Percentiles rank a stretch among this genome's conserved stretches.
These are phyloP conservation scores for Stratiolaelaps scimitus DNA, from an alignment of 1,140 invertebrate genomes.

Conservation along the genomic window DNA sequence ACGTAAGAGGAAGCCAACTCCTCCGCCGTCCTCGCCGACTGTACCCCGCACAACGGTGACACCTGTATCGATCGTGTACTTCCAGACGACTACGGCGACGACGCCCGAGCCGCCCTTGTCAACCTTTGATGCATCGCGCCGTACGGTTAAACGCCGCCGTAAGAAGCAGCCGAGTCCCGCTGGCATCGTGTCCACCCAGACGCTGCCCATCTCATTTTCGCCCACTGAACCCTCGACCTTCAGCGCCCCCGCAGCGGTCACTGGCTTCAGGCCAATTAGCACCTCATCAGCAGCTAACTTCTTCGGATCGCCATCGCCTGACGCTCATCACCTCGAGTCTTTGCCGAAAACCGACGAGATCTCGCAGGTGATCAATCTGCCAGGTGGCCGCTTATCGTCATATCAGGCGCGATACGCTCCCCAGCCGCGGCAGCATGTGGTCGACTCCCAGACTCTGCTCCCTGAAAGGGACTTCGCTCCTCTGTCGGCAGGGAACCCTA, in stretches of 20 bases:
- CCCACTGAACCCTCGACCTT: slow-evolving; percentile 24
- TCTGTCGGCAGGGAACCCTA: background rate
- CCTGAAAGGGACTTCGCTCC: background rate
- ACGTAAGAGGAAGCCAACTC: slow-evolving; percentile 22
- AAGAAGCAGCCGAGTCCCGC: background rate
- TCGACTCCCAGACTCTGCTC: background rate
- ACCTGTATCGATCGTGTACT: slow-evolving; percentile 12
- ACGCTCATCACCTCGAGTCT: background rate
- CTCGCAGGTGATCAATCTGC: slow-evolving; percentile 10
- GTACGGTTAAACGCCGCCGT: background rate
- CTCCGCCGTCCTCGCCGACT: background rate
- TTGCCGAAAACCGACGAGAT: slow-evolving; percentile 17
- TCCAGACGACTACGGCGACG: slow-evolving; percentile 13
- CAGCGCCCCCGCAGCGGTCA: slow-evolving; percentile 10
- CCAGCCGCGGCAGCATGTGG: background rate
- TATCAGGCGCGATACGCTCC: slow-evolving; percentile 7
- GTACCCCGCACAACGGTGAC: slow-evolving; percentile 1
- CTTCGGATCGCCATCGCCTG: background rate
- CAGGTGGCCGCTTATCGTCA: background rate
- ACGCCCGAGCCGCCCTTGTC: background rate
- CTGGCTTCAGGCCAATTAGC: slow-evolving; percentile 10
- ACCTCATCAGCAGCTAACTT: background rate
- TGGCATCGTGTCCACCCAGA: slow-evolving; percentile 4
- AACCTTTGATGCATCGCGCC: too few relatives aligned
- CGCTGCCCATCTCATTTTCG: background rate